Percentiles rank a stretch among this genome's conserved stretches.
Evolutionary conservation across 2,888 invertebrate genomes (phyloP).

Genomic region (Altica lythri): DNA sequence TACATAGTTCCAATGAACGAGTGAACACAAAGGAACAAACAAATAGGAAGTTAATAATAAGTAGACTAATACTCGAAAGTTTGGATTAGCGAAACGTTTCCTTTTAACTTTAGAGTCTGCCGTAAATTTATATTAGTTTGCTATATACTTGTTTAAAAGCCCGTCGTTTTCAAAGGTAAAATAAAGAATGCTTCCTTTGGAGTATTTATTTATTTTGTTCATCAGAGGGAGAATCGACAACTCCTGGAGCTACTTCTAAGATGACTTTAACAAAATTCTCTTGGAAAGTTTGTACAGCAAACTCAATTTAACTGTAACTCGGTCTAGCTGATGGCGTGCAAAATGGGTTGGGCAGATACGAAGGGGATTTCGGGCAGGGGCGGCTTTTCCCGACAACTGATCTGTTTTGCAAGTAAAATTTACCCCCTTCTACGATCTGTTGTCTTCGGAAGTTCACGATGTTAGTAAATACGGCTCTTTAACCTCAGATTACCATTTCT

Average conservation of each 20-base stretch:
- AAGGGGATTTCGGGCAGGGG: conserved; percentile 8
- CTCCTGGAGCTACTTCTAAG: conserved; percentile 31
- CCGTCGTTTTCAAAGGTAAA: conserved; percentile 4
- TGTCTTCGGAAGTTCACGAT: conserved; percentile 38
- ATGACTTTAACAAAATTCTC: conserved; percentile 44
- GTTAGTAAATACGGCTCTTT: conserved; percentile 29
- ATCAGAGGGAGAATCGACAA: conserved; percentile 10
- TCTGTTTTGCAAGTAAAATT: conserved; percentile 54
- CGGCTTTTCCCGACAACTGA: conserved; percentile 47
- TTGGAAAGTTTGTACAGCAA: conserved; percentile 47
- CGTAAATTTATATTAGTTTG: too few relatives aligned
- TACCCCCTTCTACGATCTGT: conserved; percentile 24
- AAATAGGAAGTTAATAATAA: too few relatives aligned
- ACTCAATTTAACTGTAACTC: conserved; percentile 53
- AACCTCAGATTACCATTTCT: conserved; percentile 39
- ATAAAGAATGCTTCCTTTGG: conserved; percentile 12
- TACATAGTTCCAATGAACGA: too few relatives aligned
- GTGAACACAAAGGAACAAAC: too few relatives aligned
- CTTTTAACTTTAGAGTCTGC: too few relatives aligned
- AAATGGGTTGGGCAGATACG: conserved; percentile 37
- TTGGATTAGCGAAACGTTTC: not conserved
- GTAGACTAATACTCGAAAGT: too few relatives aligned
- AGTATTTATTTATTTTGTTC: conserved; percentile 23
- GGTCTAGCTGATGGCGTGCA: conserved; percentile 46
- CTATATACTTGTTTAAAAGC: not conserved